These are phyloP conservation scores for Heterotilapia buettikoferi DNA, from an alignment of 2,113 vertebrate species.

Conservation along the genomic window DNA sequence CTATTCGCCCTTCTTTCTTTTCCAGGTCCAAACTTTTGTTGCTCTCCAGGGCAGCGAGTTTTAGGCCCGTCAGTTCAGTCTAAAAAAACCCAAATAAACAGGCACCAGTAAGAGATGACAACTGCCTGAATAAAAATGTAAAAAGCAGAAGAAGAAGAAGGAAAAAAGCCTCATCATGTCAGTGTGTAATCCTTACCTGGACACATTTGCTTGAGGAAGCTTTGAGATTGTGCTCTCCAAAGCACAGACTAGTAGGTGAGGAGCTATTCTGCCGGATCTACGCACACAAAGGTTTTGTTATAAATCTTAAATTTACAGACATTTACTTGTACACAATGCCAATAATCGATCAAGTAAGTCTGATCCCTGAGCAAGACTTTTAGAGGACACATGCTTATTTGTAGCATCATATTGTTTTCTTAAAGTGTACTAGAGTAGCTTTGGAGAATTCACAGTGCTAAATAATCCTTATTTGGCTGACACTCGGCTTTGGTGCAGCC, in stretches of 20 bases:
- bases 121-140: not conserved
- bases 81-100: conserved; percentile 23
- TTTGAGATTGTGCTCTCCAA: conserved; percentile 92
- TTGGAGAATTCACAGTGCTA: not conserved
- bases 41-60: conserved; percentile 94
- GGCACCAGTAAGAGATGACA: not conserved
- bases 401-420: not conserved
- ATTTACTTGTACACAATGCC: not conserved
- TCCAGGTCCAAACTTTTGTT: conserved; percentile 97
- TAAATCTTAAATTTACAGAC: not conserved
- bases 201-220: conserved; percentile 89
- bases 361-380: not conserved
- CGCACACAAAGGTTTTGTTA: not conserved
- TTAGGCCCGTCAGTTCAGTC: conserved; percentile 94
- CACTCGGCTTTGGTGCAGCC: not conserved
- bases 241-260: conserved; percentile 93
- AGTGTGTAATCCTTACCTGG: conserved; percentile 76
- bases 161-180: not conserved
- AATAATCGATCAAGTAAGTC: not conserved
- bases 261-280: conserved; percentile 97
- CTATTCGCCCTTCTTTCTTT: conserved; percentile 96
- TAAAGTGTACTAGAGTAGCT: not conserved
- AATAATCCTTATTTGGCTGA: not conserved
- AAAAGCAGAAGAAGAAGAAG: not conserved
- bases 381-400: not conserved